Conservation (phyloP, 2,888 invertebrate species). For the Caenorhabditis sp. region DNA sequence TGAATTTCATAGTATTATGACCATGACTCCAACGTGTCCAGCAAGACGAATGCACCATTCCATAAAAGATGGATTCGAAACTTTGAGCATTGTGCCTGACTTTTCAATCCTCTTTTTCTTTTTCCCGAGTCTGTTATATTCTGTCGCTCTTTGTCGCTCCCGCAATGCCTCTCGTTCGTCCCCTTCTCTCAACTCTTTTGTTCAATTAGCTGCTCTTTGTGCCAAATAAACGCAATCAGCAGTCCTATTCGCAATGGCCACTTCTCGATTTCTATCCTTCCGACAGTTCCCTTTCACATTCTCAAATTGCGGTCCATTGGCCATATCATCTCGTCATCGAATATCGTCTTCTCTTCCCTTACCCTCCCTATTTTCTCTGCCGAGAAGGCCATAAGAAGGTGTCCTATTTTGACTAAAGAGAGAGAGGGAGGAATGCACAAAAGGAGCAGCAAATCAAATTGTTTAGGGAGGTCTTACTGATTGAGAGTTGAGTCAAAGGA, state of each 20-base stretch:
- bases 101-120: conserved; percentile 3
- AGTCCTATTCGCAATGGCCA: conserved; percentile 25
- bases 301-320: conserved; percentile 11
- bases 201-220: conserved; percentile 64
- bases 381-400: conserved; percentile 25
- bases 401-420: conserved; percentile 36
- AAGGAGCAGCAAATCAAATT: conserved; percentile 57
- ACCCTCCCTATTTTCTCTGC: not conserved
- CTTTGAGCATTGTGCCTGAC: conserved; percentile 4
- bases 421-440: conserved; percentile 34
- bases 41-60: not conserved
- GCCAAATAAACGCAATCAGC: conserved; percentile 57
- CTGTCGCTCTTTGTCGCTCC: conserved; percentile 35
- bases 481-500: conserved; percentile 25
- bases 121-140: conserved; percentile 9
- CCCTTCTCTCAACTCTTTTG: conserved; percentile 43
- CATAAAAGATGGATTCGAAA: not conserved
- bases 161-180: conserved; percentile 5
- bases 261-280: conserved; percentile 27
- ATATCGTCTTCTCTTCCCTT: conserved; percentile 12
- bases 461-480: conserved; percentile 55
- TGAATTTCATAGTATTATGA: conserved; percentile 10
- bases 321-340: conserved; percentile 16
- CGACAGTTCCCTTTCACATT: conserved; percentile 36
- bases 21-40: not conserved